Conservation (phyloP, 1,140 invertebrate genomes). For the Drosophila lowei region DNA sequence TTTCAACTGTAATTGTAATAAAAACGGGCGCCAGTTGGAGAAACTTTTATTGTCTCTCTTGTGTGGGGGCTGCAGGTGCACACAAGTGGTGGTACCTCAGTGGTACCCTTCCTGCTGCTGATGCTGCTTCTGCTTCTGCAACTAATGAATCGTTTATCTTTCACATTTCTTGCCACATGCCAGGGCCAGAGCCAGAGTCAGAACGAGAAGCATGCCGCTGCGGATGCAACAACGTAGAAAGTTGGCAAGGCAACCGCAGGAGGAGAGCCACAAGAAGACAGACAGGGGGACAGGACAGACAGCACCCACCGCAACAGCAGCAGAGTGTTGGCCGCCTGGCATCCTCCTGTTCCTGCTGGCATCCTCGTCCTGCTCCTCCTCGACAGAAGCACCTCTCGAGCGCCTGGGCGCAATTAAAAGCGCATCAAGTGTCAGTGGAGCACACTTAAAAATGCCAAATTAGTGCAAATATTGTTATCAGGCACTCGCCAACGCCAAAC, state of each 20-base stretch:
- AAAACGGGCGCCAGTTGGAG: conserved; percentile 44
- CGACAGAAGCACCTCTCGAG: conserved; percentile 65
- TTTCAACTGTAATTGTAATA: conserved; percentile 60
- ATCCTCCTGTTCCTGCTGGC: background rate
- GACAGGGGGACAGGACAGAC: conserved; percentile 10
- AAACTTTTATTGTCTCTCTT: conserved; percentile 50
- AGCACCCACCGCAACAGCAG: conserved; percentile 4
- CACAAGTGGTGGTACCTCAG: conserved; percentile 1
- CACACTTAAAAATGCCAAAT: conserved; percentile 83
- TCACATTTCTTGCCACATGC: conserved; percentile 76
- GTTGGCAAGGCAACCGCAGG: conserved; percentile 66
- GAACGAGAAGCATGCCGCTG: background rate
- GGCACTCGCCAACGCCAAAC: conserved; percentile 82
- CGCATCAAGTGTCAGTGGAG: conserved; percentile 83
- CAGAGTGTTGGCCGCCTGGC: conserved; percentile 5
- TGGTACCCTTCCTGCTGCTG: background rate
- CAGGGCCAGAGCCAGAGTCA: conserved; percentile 8
- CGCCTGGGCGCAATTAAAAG: conserved; percentile 82
- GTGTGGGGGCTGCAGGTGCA: background rate
- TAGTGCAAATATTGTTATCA: conserved; percentile 83
- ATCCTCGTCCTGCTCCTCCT: conserved; percentile 11
- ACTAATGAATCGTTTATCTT: conserved; percentile 82
- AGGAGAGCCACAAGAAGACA: conserved; percentile 47
- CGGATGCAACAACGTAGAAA: conserved; percentile 62
- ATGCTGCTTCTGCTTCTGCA: conserved; percentile 27